Percentiles rank a stretch among this genome's conserved stretches.
phyloP scores from a whole-genome alignment of 2,113 vertebrate species.

The Aldabrachelys gigantea region DNA sequence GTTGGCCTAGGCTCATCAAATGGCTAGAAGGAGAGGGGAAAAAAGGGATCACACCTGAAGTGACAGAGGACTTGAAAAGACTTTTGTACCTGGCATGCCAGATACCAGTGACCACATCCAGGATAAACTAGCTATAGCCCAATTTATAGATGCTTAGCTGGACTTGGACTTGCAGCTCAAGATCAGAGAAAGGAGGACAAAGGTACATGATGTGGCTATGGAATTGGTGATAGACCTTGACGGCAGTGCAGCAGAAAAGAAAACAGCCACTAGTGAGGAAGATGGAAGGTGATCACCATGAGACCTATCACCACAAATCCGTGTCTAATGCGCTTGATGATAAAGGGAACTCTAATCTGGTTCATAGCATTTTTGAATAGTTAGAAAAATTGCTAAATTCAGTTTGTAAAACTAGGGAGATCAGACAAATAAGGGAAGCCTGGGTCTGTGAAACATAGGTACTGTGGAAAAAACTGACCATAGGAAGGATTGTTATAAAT shows the following conservation, averaged over 20 bases:
- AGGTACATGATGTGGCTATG: accelerated
- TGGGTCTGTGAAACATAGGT: background rate
- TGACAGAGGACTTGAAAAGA: background rate
- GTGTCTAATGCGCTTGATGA: background rate
- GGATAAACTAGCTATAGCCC: background rate
- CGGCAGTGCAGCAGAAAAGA: background rate
- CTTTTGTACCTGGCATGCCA: background rate
- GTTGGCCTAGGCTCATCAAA: background rate
- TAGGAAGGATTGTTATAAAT: background rate
- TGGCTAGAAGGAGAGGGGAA: background rate
- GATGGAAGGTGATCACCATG: background rate
- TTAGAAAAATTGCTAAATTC: background rate
- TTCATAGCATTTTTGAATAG: background rate
- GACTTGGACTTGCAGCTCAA: slow-evolving; percentile 9
- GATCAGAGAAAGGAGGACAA: slow-evolving; percentile 1
- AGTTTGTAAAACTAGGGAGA: background rate
- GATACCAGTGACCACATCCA: background rate
- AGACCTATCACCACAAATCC: background rate
- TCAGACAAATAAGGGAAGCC: background rate
- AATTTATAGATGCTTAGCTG: background rate
- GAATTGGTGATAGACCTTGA: background rate
- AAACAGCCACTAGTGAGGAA: background rate
- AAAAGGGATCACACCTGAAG: background rate
- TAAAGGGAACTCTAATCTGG: background rate
- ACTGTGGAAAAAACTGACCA: background rate